Conservation (phyloP, 2,113 vertebrate genomes). For the Microcebus griseorufus region DNA sequence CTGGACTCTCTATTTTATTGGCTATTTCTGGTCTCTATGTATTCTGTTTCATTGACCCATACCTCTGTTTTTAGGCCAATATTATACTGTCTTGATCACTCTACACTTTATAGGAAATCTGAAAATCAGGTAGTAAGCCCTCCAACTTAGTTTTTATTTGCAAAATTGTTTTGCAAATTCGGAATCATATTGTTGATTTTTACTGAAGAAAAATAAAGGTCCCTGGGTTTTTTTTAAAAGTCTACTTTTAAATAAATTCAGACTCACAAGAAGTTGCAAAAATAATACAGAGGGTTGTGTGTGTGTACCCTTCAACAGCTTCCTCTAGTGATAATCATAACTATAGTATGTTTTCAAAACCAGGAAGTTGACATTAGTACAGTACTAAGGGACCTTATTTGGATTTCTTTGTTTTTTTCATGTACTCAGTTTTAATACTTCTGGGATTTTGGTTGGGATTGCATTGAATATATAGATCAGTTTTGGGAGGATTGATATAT, state of each 20-base stretch:
- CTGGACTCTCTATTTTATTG: not conserved
- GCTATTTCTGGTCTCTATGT: not conserved
- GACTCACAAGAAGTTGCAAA: not conserved
- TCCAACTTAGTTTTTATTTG: not conserved
- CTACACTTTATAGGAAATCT: not conserved
- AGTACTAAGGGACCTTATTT: not conserved
- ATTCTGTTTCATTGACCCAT: not conserved
- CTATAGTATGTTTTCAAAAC: not conserved
- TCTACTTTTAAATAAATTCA: not conserved
- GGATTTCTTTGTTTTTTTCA: not conserved
- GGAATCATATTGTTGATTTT: not conserved
- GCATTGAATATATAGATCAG: not conserved
- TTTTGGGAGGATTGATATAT: not conserved
- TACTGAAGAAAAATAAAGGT: not conserved
- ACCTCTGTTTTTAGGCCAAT: not conserved
- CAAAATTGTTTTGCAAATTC: not conserved
- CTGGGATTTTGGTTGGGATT: not conserved
- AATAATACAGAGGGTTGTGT: not conserved
- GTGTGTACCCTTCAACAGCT: not conserved
- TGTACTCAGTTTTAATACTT: not conserved
- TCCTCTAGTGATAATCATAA: not conserved
- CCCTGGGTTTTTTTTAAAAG: not conserved
- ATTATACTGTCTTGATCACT: not conserved
- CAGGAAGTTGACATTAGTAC: not conserved
- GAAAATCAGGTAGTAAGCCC: not conserved